Base-by-base conservation (phyloP, 2,797 vertebrate genomes). In the Epinephelus awoara region DNA sequence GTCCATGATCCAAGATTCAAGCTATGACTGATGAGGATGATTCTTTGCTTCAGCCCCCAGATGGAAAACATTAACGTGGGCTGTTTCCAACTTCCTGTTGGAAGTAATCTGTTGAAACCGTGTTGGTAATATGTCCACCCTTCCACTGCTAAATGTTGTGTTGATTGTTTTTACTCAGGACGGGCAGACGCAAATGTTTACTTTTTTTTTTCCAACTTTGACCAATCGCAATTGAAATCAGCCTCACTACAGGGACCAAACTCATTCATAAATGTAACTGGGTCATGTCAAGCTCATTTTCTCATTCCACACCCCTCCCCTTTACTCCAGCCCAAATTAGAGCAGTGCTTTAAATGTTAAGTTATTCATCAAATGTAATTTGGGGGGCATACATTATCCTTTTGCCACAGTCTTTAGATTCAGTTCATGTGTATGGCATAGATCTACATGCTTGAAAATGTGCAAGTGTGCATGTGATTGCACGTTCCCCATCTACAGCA, bases 321-420 rank as follows among this genome's bases (percentile, higher is more conserved):
- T 80, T 79, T 88, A 91, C 81, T 84, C 79, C 74, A 71, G 79
- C 75, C 72, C 72, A 89, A 93, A 92, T 93, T 92, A 91, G 82
- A 90, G 85, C 91, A 82, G 79, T 38, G 63, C 69, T 94, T 92
- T 93, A 94, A 95, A 94, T 95, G 93, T 94, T 95, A 94, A 95
- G 92, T 92, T 94, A 94, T 95, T 92, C 93, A 94, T 93, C 85
- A 93, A 84, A 84, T 89, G 69, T 92, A 90, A 92, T 93, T 92
- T 82, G 73, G 83, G 70, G 83, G 81, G 85, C 82, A 90, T 89
- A 89, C 57, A 93, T 95, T 92, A 93, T 89, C 77, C 80, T 75
- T 29, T 82, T 61, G 70, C 69, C 78, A 58, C 58, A 78, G 61
- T 78, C 72, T 67, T 82, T 44, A 67, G 57, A 54, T 75, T 87